Evolutionary conservation across 2,888 invertebrate genomes (phyloP).

Genomic region (Panopea generosa): DNA sequence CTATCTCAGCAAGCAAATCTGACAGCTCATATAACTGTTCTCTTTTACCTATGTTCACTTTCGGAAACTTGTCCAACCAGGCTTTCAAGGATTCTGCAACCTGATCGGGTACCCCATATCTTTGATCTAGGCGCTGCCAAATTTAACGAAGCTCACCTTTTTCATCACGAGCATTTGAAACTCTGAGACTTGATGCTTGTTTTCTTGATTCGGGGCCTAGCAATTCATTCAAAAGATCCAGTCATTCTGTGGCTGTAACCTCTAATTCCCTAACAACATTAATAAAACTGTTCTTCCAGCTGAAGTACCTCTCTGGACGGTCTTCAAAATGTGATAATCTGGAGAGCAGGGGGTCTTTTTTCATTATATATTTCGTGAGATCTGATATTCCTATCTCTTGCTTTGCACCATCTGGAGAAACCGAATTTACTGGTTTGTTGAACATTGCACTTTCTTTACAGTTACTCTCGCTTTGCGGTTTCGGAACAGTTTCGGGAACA

Average conservation of each 20-base stretch:
- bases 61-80: slow-evolving; percentile 30
- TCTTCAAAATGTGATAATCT: too few relatives aligned
- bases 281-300: too few relatives aligned
- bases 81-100: slow-evolving; percentile 22
- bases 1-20: slow-evolving; percentile 44
- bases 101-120: slow-evolving; percentile 38
- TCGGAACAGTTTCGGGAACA: too few relatives aligned
- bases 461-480: too few relatives aligned
- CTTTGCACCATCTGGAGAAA: too few relatives aligned
- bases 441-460: too few relatives aligned
- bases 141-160: neutral
- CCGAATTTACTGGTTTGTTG: too few relatives aligned
- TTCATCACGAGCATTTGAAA: slow-evolving; percentile 14
- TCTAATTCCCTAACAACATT: slow-evolving; percentile 36
- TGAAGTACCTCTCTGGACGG: too few relatives aligned
- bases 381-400: too few relatives aligned
- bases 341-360: too few relatives aligned
- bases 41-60: slow-evolving; percentile 17
- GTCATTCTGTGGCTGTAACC: slow-evolving; percentile 33
- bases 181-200: slow-evolving; percentile 33
- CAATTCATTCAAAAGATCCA: slow-evolving; percentile 51
- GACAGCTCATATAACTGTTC: slow-evolving; percentile 30
- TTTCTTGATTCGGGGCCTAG: slow-evolving; percentile 43
- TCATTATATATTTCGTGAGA: too few relatives aligned
- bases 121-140: slow-evolving; percentile 44